Conservation (phyloP, 30 jellyfish, hydroid and myxozoan genomes). For the Hydractinia echinata region DNA sequence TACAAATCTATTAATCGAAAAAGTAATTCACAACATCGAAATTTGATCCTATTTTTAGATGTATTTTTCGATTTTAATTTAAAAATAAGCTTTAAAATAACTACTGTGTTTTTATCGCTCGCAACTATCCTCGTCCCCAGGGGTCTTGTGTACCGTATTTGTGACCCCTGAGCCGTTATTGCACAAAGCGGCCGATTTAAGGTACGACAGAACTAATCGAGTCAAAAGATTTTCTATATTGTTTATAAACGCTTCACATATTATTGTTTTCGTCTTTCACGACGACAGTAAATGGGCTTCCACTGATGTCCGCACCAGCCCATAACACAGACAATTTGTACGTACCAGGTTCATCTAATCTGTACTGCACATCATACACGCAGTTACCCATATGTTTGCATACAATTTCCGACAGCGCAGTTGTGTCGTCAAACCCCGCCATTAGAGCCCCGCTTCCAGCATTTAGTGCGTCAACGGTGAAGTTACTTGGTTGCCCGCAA, state of each 20-base stretch:
- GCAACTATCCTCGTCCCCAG: too few relatives aligned
- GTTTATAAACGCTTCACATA: background rate
- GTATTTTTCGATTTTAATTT: too few relatives aligned
- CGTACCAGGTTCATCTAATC: constrained; percentile 47
- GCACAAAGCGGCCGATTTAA: too few relatives aligned
- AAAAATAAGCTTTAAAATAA: too few relatives aligned
- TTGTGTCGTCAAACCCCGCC: constrained; percentile 77
- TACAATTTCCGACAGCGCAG: constrained; percentile 56
- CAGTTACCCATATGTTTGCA: constrained; percentile 77
- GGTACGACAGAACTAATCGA: too few relatives aligned
- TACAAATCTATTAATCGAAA: too few relatives aligned
- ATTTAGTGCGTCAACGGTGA: constrained; percentile 67
- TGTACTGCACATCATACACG: constrained; percentile 65
- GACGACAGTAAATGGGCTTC: constrained; percentile 67
- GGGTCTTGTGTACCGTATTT: too few relatives aligned
- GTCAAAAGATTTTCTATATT: background rate
- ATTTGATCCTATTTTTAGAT: too few relatives aligned
- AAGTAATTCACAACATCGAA: too few relatives aligned
- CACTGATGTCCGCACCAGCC: constrained; percentile 73
- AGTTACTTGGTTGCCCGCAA: constrained; percentile 57
- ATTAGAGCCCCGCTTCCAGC: constrained; percentile 80
- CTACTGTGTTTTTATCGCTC: too few relatives aligned
- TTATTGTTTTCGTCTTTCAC: constrained; percentile 29
- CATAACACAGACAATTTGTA: constrained; percentile 59
- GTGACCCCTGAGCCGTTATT: too few relatives aligned